Conservation (phyloP, 2,797 vertebrate genomes). For the Phaenicophaeus curvirostris region DNA sequence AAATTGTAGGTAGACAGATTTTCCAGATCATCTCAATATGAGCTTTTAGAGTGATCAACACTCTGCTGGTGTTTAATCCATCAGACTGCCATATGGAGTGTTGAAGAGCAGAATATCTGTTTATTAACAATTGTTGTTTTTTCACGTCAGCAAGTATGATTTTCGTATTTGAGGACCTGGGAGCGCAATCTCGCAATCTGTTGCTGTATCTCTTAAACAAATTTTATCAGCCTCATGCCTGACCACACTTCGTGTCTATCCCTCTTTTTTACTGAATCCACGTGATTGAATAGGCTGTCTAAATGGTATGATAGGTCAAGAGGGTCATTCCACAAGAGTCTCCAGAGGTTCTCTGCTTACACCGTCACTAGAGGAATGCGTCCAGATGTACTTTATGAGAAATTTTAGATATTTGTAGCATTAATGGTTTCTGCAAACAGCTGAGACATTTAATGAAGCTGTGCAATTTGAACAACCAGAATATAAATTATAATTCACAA, state of each 20-base stretch:
- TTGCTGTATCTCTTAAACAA: background rate
- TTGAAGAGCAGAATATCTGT: conserved; percentile 64
- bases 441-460: background rate
- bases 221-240: background rate
- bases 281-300: background rate
- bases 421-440: background rate
- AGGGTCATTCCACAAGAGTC: background rate
- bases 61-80: conserved; percentile 67
- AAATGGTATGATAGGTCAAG: background rate
- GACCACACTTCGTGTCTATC: background rate
- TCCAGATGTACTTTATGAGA: background rate
- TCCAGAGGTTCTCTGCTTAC: background rate
- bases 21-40: conserved; percentile 68
- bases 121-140: conserved; percentile 63
- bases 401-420: background rate
- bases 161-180: conserved; percentile 6
- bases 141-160: background rate
- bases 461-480: background rate
- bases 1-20: conserved; percentile 68
- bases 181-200: conserved; percentile 24
- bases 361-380: background rate
- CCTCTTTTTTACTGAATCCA: background rate
- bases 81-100: conserved; percentile 59
- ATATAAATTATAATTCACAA: background rate
- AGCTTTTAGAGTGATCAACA: conserved; percentile 66